phyloP scores from a whole-genome alignment of 2,113 vertebrate species.

The Tychaedon coryphoeus region DNA sequence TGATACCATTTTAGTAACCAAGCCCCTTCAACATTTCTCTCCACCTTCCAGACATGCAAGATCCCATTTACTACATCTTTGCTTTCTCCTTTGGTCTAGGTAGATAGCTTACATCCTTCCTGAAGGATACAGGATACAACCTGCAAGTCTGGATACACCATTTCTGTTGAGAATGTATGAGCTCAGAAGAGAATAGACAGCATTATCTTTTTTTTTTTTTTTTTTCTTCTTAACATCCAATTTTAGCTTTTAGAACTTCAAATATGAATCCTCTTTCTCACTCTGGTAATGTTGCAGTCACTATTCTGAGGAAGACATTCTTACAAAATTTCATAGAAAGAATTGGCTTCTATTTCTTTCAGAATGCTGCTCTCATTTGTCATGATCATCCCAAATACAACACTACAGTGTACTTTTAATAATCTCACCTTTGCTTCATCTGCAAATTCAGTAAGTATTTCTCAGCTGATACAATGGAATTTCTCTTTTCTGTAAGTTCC shows the following conservation, averaged over 20 bases:
- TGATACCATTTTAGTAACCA: background rate
- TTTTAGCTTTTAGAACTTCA: background rate
- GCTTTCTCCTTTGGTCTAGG: background rate
- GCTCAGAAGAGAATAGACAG: background rate
- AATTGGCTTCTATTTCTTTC: background rate
- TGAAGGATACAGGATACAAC: background rate
- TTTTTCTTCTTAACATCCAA: background rate
- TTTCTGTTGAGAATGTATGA: background rate
- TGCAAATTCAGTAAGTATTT: background rate
- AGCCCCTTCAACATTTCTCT: background rate
- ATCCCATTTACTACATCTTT: background rate
- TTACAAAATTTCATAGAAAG: background rate
- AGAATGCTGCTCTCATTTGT: constrained; percentile 3
- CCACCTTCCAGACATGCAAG: background rate
- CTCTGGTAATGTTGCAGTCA: background rate
- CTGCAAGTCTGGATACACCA: background rate
- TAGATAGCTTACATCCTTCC: background rate
- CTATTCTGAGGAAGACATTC: background rate
- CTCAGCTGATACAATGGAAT: background rate
- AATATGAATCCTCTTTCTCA: background rate
- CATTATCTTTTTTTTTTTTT: background rate
- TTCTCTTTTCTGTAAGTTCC: background rate
- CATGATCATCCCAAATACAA: background rate
- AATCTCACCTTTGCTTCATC: background rate
- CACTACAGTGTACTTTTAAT: background rate